Conservation (phyloP, 2,113 vertebrate genomes). For the Fulmarus glacialis region DNA sequence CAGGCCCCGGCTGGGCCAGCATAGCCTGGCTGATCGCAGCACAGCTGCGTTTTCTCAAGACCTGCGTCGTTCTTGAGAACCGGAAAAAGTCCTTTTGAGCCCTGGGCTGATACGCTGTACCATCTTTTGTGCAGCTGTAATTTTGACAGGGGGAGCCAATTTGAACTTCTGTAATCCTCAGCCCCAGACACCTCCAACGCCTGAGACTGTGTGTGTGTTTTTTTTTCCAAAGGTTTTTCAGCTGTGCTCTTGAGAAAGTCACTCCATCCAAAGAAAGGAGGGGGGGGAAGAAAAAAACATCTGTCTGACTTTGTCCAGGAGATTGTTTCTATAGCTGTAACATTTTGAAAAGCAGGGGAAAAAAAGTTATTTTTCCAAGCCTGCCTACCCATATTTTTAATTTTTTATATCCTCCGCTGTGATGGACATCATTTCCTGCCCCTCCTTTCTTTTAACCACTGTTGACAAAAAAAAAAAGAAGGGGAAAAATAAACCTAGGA, state of each 20-base stretch:
- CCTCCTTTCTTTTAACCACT: conserved; percentile 65
- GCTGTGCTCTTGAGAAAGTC: conserved; percentile 75
- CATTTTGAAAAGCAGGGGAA: conserved; percentile 46
- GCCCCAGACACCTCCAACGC: conserved; percentile 78
- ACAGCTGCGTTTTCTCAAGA: conserved; percentile 76
- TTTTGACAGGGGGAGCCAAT: conserved; percentile 71
- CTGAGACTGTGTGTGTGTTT: conserved; percentile 61
- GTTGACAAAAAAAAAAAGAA: neutral
- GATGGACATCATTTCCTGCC: conserved; percentile 65
- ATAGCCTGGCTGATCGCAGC: conserved; percentile 26
- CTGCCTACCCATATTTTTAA: conserved; percentile 51
- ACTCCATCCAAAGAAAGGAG: conserved; percentile 50
- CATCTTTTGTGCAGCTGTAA: conserved; percentile 82
- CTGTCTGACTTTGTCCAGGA: conserved; percentile 64
- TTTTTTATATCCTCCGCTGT: conserved; percentile 59
- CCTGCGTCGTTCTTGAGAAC: conserved; percentile 70
- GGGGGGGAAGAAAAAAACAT: conserved; percentile 34
- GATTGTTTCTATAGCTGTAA: conserved; percentile 72
- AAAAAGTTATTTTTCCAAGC: conserved; percentile 51
- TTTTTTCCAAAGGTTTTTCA: conserved; percentile 74
- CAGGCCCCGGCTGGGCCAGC: neutral
- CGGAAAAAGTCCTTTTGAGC: conserved; percentile 74
- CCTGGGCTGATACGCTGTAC: conserved; percentile 71
- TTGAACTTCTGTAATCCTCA: conserved; percentile 80
- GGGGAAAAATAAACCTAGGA: conserved; percentile 42